Percentiles rank a stretch among this genome's conserved stretches.
Conservation (phyloP, 2,797 vertebrate species). For the Dicrostonyx torquatus region DNA sequence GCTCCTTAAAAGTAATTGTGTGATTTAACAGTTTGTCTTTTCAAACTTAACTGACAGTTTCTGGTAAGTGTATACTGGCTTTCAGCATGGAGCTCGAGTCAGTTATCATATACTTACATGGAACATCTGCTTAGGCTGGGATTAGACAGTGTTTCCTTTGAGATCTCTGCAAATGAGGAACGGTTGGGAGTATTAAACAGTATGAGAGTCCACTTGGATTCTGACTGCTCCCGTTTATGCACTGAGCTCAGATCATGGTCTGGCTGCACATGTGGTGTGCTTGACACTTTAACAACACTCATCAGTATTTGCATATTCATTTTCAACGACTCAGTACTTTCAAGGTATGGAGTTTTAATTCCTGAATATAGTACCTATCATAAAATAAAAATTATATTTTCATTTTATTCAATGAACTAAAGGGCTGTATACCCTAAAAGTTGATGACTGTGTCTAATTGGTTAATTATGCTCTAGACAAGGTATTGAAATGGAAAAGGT, state of each 20-base stretch:
- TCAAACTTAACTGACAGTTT: conserved; percentile 2
- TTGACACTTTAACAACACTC: background rate
- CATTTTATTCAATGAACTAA: background rate
- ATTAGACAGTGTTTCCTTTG: background rate
- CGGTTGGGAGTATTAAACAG: background rate
- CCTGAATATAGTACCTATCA: background rate
- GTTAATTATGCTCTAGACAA: conserved; percentile 88
- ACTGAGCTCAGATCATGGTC: background rate
- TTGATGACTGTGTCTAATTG: background rate
- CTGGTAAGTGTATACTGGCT: background rate
- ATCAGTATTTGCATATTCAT: background rate
- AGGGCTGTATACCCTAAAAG: background rate
- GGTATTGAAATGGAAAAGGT: conserved; percentile 96
- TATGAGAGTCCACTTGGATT: conserved; percentile 5
- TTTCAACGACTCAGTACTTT: background rate
- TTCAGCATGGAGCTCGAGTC: background rate
- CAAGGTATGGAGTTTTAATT: background rate
- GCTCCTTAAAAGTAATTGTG: background rate
- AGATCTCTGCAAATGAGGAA: conserved; percentile 36
- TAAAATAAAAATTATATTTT: background rate
- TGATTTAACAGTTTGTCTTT: conserved; percentile 3
- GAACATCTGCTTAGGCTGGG: conserved; percentile 19
- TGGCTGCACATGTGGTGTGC: background rate
- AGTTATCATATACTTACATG: background rate
- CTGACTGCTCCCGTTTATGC: background rate